phyloP scores from a whole-genome alignment of 1,140 invertebrate species.

The Caenorhabditis latens region DNA sequence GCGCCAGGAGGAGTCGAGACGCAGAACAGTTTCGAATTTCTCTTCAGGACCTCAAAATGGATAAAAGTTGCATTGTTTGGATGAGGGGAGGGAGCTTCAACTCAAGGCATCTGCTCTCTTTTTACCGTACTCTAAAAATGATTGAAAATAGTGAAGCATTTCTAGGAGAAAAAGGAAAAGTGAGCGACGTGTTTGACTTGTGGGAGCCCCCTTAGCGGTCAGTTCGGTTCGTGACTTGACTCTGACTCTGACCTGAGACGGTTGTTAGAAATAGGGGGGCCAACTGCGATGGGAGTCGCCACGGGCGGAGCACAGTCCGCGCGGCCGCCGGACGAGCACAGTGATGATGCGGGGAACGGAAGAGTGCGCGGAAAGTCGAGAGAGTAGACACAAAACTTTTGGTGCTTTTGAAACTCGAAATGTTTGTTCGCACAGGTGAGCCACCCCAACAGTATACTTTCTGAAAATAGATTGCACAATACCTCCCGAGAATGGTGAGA shows the following conservation, averaged over 20 bases:
- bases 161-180: background rate
- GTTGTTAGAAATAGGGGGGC: conserved; percentile 7
- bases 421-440: conserved; percentile 49
- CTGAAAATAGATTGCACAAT: conserved; percentile 56
- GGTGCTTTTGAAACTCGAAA: conserved; percentile 54
- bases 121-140: conserved; percentile 53
- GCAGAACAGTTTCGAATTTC: conserved; percentile 44
- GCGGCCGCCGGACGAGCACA: background rate
- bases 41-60: background rate
- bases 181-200: conserved; percentile 47
- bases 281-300: conserved; percentile 9
- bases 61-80: conserved; percentile 53
- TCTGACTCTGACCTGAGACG: conserved; percentile 54
- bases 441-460: conserved; percentile 56
- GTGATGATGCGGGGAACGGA: background rate
- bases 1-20: background rate
- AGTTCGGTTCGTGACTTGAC: conserved; percentile 54
- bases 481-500: background rate
- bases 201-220: conserved; percentile 40
- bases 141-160: conserved; percentile 38
- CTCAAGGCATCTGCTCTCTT: background rate
- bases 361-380: conserved; percentile 26
- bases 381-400: conserved; percentile 15
- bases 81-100: background rate
- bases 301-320: conserved; percentile 12